These are phyloP conservation scores for Drosophila paracracens DNA, from an alignment of 2,888 invertebrate genomes.

Conservation along the genomic window DNA sequence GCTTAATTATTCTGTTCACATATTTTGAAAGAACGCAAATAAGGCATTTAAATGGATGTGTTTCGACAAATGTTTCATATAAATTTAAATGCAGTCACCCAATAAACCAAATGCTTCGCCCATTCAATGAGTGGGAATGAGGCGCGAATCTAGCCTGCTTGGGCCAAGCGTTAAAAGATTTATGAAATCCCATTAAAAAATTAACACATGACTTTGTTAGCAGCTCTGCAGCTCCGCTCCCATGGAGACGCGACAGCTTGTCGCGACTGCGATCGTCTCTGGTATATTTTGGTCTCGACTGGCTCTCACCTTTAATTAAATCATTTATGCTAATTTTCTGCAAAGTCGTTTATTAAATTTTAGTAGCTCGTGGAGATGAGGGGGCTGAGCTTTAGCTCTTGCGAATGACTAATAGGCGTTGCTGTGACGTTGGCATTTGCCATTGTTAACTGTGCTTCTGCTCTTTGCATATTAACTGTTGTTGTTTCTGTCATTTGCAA, in stretches of 20 bases:
- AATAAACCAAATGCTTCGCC: conserved; percentile 36
- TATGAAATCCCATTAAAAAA: conserved; percentile 74
- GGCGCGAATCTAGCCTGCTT: background rate
- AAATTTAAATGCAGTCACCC: conserved; percentile 43
- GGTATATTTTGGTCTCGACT: conserved; percentile 20
- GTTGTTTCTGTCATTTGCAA: conserved; percentile 40
- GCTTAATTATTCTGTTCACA: conserved; percentile 25
- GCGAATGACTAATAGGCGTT: conserved; percentile 43
- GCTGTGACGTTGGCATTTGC: conserved; percentile 10
- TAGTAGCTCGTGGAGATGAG: conserved; percentile 12
- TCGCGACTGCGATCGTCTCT: conserved; percentile 6
- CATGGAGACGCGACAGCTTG: background rate
- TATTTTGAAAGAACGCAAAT: conserved; percentile 33
- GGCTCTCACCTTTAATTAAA: conserved; percentile 75
- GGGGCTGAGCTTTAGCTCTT: conserved; percentile 1
- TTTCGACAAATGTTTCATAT: conserved; percentile 38
- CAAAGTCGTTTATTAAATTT: conserved; percentile 72
- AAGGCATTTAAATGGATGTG: conserved; percentile 32
- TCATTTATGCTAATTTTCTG: conserved; percentile 79
- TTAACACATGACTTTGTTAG: conserved; percentile 70
- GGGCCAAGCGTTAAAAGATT: conserved; percentile 56
- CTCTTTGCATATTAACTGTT: conserved; percentile 45
- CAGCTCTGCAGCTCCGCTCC: conserved; percentile 18
- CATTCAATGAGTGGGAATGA: conserved; percentile 7
- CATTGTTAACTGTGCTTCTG: conserved; percentile 13